Evolutionary conservation across 2,888 invertebrate genomes (phyloP).

Genomic region (Mimachlamys varia): DNA sequence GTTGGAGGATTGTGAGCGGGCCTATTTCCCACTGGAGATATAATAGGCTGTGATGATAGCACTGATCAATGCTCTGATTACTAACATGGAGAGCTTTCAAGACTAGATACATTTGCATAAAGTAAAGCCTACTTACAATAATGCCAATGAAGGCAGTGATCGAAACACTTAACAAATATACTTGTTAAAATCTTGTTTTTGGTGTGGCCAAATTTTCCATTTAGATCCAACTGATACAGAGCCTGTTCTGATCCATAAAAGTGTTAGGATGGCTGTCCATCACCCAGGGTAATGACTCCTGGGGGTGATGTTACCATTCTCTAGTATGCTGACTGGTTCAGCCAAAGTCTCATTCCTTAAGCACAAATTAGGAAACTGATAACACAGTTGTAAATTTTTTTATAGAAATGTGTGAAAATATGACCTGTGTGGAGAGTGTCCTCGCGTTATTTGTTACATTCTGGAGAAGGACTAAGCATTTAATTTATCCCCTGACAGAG

Average conservation of each 20-base stretch:
- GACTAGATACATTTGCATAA: neutral
- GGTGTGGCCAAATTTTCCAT: conserved; percentile 28
- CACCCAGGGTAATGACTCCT: neutral
- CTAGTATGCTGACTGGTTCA: neutral
- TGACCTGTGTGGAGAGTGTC: neutral
- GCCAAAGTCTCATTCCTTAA: neutral
- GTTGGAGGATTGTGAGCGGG: neutral
- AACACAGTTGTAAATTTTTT: neutral
- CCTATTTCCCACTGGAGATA: neutral
- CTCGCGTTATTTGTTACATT: neutral
- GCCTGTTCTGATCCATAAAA: neutral
- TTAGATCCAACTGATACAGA: neutral
- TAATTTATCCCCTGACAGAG: neutral
- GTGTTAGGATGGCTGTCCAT: conserved; percentile 33
- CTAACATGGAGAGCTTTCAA: neutral
- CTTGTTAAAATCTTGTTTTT: neutral
- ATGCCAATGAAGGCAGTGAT: neutral
- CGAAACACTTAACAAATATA: neutral
- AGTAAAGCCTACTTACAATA: conserved; percentile 4
- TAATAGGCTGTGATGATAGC: neutral
- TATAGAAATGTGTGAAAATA: conserved; percentile 36
- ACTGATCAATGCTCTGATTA: neutral
- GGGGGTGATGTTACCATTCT: neutral
- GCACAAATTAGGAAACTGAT: conserved; percentile 15
- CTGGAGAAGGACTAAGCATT: neutral